Conservation (phyloP, 2,888 invertebrate genomes). For the Ischnus inquisitorius region DNA sequence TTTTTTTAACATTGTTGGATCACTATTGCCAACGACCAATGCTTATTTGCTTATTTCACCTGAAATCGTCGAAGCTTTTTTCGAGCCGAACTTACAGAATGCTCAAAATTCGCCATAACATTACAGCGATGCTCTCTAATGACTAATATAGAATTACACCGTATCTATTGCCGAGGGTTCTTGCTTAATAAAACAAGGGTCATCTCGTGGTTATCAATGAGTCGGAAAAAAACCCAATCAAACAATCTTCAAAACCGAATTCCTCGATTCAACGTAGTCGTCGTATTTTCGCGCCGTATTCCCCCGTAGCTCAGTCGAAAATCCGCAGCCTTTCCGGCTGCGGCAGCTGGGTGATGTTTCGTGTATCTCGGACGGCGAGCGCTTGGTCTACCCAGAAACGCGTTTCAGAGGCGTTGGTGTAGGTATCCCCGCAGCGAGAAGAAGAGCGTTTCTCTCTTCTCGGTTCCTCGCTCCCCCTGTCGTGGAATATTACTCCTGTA, state of each 20-base stretch:
- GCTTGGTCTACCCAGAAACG: conserved; percentile 8
- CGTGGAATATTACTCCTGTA: conserved; percentile 20
- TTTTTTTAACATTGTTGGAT: too few species aligned
- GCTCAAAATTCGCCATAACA: too few species aligned
- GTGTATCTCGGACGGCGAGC: conserved; percentile 2
- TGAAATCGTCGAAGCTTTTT: too few species aligned
- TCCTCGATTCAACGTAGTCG: background rate
- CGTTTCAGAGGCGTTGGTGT: conserved; percentile 20
- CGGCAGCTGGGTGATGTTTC: conserved; percentile 38
- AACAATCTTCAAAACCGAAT: background rate
- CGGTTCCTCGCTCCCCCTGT: conserved; percentile 24
- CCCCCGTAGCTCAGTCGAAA: conserved; percentile 2
- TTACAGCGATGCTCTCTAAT: too few species aligned
- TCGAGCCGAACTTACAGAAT: too few species aligned
- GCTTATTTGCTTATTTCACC: too few species aligned
- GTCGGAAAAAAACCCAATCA: too few species aligned
- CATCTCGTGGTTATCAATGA: too few species aligned
- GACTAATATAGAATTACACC: too few species aligned
- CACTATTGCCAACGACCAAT: too few species aligned
- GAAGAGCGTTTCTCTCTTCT: conserved; percentile 51
- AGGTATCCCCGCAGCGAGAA: conserved; percentile 21
- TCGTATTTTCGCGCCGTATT: background rate
- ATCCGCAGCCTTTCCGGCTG: conserved; percentile 2
- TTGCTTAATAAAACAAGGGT: too few species aligned
- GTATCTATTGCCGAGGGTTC: too few species aligned